Evolutionary conservation across 2,113 vertebrate genomes (phyloP).

Genomic region (Ptilorrhoa leucosticta): DNA sequence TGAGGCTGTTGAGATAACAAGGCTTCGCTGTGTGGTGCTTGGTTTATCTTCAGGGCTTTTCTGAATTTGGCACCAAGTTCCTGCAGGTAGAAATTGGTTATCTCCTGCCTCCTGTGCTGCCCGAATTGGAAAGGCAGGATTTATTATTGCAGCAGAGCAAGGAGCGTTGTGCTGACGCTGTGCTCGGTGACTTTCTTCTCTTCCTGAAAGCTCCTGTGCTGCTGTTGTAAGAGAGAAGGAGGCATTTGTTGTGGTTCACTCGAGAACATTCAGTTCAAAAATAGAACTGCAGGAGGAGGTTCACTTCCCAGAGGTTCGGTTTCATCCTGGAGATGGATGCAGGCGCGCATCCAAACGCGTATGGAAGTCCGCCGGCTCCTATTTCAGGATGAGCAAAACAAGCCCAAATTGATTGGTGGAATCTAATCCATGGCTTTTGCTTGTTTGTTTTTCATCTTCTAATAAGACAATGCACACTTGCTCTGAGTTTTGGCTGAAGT

Average conservation of each 20-base stretch:
- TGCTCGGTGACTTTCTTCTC: neutral
- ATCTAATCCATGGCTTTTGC: neutral
- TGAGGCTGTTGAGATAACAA: neutral
- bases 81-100: neutral
- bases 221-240: neutral
- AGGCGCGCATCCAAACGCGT: neutral
- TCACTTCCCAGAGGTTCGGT: neutral
- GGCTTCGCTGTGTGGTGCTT: neutral
- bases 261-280: constrained; percentile 41
- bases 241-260: constrained; percentile 42
- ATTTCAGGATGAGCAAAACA: neutral
- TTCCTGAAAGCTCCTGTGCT: neutral
- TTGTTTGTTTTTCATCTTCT: neutral
- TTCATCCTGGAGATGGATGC: neutral
- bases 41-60: neutral
- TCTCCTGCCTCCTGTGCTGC: neutral
- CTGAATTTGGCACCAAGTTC: neutral
- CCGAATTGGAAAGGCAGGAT: neutral
- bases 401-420: neutral
- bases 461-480: neutral
- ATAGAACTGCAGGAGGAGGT: constrained; percentile 26
- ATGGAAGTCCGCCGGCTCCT: neutral
- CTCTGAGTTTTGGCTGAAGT: neutral
- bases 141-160: neutral
- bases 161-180: neutral